A percentile compares a stretch with the other conserved stretches of the same genome.
phyloP scores from a whole-genome alignment of 2,797 vertebrate genomes.

The Lindbergichthys nudifrons region DNA sequence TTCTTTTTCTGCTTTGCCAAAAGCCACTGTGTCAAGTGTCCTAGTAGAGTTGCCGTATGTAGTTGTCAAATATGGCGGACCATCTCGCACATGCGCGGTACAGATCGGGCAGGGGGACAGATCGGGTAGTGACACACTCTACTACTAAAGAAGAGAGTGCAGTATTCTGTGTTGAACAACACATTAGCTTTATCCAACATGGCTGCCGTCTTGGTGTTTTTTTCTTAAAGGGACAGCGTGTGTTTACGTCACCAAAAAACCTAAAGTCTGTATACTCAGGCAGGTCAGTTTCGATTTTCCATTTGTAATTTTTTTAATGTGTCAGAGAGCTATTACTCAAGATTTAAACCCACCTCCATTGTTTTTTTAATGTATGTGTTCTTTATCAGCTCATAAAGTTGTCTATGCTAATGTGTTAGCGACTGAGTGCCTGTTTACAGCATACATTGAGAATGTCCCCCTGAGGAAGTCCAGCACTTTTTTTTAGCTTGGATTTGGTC shows the following conservation, averaged over 20 bases:
- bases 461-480: neutral
- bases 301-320: neutral
- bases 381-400: neutral
- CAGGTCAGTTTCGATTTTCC: neutral
- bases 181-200: neutral
- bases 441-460: neutral
- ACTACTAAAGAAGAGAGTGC: slow-evolving; percentile 7
- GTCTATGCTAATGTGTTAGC: neutral
- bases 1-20: too few relatives aligned
- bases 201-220: neutral
- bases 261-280: neutral
- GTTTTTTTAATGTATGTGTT: neutral
- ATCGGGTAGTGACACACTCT: too few relatives aligned
- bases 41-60: too few relatives aligned
- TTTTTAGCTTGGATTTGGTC: neutral
- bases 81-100: too few relatives aligned
- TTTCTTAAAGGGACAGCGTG: slow-evolving; percentile 4
- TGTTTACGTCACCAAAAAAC: neutral
- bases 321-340: neutral
- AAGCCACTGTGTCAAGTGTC: too few relatives aligned
- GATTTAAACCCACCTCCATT: neutral
- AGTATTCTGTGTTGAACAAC: slow-evolving; percentile 4
- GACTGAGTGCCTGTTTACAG: neutral
- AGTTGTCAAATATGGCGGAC: too few relatives aligned
- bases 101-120: too few relatives aligned